Percentiles rank a stretch among this genome's conserved stretches.
phyloP scores from a whole-genome alignment of 2,797 vertebrate genomes.

The Halcyon badia region DNA sequence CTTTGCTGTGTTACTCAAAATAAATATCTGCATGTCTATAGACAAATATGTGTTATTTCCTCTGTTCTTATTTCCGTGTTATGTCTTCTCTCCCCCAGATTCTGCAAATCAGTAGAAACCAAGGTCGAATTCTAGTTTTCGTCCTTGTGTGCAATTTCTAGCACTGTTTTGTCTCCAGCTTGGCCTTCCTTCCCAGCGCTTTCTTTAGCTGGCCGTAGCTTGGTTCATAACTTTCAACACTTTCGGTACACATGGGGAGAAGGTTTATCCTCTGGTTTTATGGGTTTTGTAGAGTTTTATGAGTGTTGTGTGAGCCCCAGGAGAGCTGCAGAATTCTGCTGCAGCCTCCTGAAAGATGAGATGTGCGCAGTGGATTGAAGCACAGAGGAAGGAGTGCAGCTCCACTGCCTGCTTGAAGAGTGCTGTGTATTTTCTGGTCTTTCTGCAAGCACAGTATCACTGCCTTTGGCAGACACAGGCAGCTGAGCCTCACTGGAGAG shows the following conservation, averaged over 20 bases:
- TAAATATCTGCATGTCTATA: background rate
- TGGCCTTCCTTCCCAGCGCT: background rate
- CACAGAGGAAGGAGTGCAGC: background rate
- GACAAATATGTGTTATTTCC: background rate
- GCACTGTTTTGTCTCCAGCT: background rate
- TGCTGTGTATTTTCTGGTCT: background rate
- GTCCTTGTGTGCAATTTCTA: background rate
- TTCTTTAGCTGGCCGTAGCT: background rate
- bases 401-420: background rate
- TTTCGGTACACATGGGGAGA: background rate
- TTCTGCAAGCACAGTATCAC: background rate
- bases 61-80: background rate
- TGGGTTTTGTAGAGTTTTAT: background rate
- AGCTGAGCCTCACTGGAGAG: background rate
- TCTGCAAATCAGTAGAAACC: background rate
- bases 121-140: background rate
- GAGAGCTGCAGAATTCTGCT: background rate
- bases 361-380: rapidly evolving
- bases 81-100: background rate
- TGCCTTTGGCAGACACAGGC: background rate
- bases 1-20: background rate
- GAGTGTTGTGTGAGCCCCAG: background rate
- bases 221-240: background rate
- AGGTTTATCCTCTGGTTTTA: background rate
- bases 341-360: background rate